Base-by-base conservation (phyloP, 1,140 invertebrate genomes). In the Sesamia nonagrioides region DNA sequence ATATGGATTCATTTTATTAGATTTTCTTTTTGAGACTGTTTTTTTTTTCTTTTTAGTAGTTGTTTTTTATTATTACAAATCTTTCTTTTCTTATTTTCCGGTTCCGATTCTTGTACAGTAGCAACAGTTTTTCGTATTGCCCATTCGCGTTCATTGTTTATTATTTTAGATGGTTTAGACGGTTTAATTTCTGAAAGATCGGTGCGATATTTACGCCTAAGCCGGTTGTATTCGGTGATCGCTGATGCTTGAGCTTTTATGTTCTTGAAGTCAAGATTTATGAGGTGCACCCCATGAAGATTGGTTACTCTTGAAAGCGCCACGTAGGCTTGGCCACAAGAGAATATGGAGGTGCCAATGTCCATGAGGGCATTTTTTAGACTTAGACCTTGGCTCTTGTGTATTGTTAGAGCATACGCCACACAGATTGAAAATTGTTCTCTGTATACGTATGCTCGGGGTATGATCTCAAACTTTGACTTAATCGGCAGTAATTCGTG, bases 101-200 rank as follows among this genome's bases (percentile, higher is more conserved):
- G n/a, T n/a, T n/a, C n/a, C n/a, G n/a, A n/a, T n/a, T n/a, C n/a
- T n/a, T n/a, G n/a, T n/a, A n/a, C n/a, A n/a, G n/a, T n/a, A n/a
- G n/a, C n/a, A n/a, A 80, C 71, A 80, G 61, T 74, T 76, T 76
- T 80, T 80, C 58, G 71, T 9, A 75, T 40, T 52, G 78, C 78
- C 71, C 71, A 80, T 63, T 80, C 61, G 37, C 66, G 60, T 66
- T 78, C 66, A 71, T 54, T 78, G 60, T 61, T 50, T 0, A 13
- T 78, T 78, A 45, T 60, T 78, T 63, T 78, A 21, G 18, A 37
- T n/a, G 63, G 40, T 42, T 27, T 68, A 21, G 63, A 68, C 18
- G 63, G 48, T 68, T 48, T 4, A 68, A 68, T 68, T 68, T 68
- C 48, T 68, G 63, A 48, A 40, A 68, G 48, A 21, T 68, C 63